Evolutionary conservation across 2,113 vertebrate species (phyloP).

Genomic region (Myiozetetes cayanensis): DNA sequence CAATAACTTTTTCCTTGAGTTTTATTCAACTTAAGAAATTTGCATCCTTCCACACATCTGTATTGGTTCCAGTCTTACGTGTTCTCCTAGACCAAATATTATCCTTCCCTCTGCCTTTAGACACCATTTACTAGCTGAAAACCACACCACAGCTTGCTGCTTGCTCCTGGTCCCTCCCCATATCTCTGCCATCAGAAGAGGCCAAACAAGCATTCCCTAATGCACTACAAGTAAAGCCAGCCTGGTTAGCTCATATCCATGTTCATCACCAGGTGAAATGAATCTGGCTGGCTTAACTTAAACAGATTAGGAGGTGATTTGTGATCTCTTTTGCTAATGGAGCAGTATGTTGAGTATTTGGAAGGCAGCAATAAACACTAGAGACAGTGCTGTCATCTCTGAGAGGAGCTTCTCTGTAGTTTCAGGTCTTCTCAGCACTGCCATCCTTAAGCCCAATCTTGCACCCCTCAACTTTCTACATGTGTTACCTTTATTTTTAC

Average conservation of each 20-base stretch:
- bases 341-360: neutral
- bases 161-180: neutral
- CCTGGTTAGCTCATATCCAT: conserved; percentile 35
- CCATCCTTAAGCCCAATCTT: neutral
- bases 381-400: neutral
- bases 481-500: conserved; percentile 7
- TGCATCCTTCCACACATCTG: neutral
- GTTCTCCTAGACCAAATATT: neutral
- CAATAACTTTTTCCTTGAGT: neutral
- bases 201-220: neutral
- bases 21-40: neutral
- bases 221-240: conserved; percentile 10
- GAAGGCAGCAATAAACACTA: neutral
- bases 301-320: neutral
- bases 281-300: neutral
- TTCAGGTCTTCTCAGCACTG: neutral
- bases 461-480: neutral
- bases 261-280: conserved; percentile 31
- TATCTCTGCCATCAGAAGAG: neutral
- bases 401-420: neutral
- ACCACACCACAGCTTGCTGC: neutral
- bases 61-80: neutral
- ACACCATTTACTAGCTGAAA: neutral
- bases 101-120: neutral
- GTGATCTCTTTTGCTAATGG: neutral